Percentiles rank a stretch among this genome's conserved stretches.
Evolutionary conservation across 2,113 vertebrate genomes (phyloP).

Genomic region (Tamias sibiricus): DNA sequence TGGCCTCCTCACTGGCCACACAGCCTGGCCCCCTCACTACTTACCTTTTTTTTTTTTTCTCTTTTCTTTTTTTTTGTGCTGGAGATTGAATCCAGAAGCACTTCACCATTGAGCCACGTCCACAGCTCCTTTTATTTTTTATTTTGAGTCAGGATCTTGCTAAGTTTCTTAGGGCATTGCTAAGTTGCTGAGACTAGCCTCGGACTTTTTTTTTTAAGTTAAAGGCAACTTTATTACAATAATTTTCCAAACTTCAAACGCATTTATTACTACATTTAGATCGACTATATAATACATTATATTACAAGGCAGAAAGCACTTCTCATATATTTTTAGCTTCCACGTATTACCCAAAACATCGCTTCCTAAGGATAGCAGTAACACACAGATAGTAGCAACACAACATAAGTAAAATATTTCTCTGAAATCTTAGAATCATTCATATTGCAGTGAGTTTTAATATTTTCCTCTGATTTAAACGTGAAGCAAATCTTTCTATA

Average conservation of each 20-base stretch:
- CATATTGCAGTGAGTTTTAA: constrained; percentile 26
- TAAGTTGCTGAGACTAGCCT: no score
- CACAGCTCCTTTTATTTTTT: no score
- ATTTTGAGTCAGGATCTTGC: no score
- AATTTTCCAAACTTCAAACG: constrained; percentile 86
- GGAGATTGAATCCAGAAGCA: no score
- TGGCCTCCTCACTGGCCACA: accelerated
- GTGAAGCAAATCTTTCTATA: constrained; percentile 42
- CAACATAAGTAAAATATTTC: constrained; percentile 22
- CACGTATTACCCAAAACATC: constrained; percentile 71
- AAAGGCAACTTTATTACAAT: constrained; percentile 89
- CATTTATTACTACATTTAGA: constrained; percentile 83
- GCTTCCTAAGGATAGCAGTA: constrained; percentile 65
- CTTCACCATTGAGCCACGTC: no score
- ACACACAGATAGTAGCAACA: constrained; percentile 77
- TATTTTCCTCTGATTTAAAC: constrained; percentile 41
- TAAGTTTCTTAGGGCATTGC: no score
- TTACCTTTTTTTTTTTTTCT: no score
- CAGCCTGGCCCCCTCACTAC: neutral
- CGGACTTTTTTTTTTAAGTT: constrained; percentile 81
- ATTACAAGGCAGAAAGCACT: constrained; percentile 86
- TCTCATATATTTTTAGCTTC: constrained; percentile 75
- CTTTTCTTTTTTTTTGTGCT: no score
- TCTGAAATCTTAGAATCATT: constrained; percentile 41
- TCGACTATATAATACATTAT: constrained; percentile 90